A percentile compares a stretch with the other conserved stretches of the same genome.
Conservation (phyloP, 2,113 vertebrate genomes). For the Lipotes vexillifer region DNA sequence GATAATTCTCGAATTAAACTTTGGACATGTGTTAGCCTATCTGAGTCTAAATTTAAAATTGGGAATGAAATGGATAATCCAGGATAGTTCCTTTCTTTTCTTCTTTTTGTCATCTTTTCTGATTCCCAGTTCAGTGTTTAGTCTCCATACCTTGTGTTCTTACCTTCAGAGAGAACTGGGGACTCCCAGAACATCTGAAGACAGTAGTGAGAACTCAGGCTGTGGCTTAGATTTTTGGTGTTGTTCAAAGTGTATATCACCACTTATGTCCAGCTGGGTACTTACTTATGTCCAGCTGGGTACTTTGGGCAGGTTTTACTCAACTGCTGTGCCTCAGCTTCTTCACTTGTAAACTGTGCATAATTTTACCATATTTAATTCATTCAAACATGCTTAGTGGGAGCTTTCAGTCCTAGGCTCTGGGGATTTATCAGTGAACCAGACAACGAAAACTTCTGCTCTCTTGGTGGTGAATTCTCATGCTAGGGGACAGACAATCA, state of each 20-base stretch:
- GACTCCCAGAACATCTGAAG: fast-evolving
- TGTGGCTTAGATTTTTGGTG: fast-evolving
- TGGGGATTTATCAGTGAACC: background rate
- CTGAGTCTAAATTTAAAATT: background rate
- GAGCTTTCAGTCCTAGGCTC: background rate
- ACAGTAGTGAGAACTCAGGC: fast-evolving
- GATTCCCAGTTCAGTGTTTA: background rate
- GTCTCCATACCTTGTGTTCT: fast-evolving
- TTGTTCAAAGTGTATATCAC: background rate
- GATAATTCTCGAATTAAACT: background rate
- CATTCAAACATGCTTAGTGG: background rate
- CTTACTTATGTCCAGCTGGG: no score
- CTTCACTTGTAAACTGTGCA: background rate
- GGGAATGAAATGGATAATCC: background rate
- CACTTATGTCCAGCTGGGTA: no score
- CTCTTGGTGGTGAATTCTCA: background rate
- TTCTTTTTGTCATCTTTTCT: background rate
- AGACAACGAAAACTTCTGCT: background rate
- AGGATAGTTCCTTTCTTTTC: background rate
- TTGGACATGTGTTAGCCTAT: background rate
- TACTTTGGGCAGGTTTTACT: background rate
- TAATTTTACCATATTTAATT: background rate
- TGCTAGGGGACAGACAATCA: fast-evolving
- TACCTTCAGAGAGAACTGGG: background rate
- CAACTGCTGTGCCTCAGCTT: background rate